Percentiles rank a stretch among this genome's conserved stretches.
Conservation (phyloP, 1,140 invertebrate species). For the Dreissena polymorpha region DNA sequence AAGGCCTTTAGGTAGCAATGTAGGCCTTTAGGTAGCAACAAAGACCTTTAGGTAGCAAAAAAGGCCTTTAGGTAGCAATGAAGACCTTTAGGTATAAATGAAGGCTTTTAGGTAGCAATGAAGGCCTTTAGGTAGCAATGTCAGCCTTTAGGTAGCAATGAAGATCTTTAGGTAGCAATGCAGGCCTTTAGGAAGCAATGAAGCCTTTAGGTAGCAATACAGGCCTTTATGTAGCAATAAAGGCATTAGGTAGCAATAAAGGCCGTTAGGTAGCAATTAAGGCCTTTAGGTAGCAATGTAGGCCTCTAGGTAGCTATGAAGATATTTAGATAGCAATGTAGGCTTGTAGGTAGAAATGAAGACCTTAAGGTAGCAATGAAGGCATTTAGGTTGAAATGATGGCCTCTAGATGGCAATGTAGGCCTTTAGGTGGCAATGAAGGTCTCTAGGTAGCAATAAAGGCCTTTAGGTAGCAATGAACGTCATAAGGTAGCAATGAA, state of each 20-base stretch:
- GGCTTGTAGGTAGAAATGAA: conserved; percentile 77
- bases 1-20: neutral
- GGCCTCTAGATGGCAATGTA: neutral
- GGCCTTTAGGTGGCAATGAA: conserved; percentile 80
- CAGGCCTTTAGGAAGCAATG: neutral
- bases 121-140: neutral
- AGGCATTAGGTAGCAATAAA: conserved; percentile 79
- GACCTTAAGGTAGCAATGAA: neutral
- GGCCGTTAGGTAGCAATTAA: neutral
- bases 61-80: conserved; percentile 80
- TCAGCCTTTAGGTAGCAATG: too few relatives aligned
- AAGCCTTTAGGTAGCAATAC: conserved; percentile 80
- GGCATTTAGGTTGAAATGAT: conserved; percentile 81
- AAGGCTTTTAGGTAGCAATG: conserved; percentile 80
- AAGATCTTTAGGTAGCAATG: conserved; percentile 84
- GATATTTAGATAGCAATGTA: too few relatives aligned
- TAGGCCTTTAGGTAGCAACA: conserved; percentile 80
- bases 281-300: conserved; percentile 80
- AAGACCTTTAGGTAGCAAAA: neutral
- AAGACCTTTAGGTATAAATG: neutral
- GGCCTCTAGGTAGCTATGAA: neutral
- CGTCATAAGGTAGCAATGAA: too few relatives aligned
- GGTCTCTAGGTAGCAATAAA: neutral
- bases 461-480: conserved; percentile 80
- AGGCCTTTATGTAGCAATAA: neutral